A percentile compares a stretch with the other conserved stretches of the same genome.
These are phyloP conservation scores for Ctenomys sociabilis DNA, from an alignment of 2,113 vertebrate genomes.

Conservation along the genomic window DNA sequence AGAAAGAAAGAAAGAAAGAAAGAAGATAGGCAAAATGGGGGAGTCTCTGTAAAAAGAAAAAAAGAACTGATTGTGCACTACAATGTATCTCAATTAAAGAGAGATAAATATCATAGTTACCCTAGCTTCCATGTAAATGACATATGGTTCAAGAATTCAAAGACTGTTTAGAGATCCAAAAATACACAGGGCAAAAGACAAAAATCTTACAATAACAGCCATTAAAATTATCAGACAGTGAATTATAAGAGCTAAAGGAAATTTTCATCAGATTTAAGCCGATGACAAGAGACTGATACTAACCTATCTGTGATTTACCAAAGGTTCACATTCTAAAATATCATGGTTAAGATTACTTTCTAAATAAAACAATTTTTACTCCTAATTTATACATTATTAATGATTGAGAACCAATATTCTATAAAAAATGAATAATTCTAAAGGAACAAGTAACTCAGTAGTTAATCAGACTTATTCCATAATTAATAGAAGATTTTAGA, in stretches of 20 bases:
- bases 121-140: neutral
- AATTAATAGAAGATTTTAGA: neutral
- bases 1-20: no score
- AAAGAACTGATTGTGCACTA: neutral
- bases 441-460: neutral
- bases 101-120: neutral
- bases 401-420: neutral
- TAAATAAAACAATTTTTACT: neutral
- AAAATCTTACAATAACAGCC: neutral
- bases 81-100: neutral
- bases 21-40: neutral
- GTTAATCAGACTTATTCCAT: neutral
- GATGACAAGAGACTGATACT: neutral
- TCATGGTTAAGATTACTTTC: neutral
- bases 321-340: neutral
- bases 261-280: neutral
- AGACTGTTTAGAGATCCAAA: neutral
- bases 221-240: neutral
- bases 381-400: neutral
- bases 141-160: neutral
- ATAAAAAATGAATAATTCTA: neutral
- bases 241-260: neutral
- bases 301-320: neutral
- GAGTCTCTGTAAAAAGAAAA: neutral
- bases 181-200: neutral